Percentiles rank a stretch among this genome's conserved stretches.
phyloP scores from a whole-genome alignment of 2,888 invertebrate species.

The Deilephila porcellus region DNA sequence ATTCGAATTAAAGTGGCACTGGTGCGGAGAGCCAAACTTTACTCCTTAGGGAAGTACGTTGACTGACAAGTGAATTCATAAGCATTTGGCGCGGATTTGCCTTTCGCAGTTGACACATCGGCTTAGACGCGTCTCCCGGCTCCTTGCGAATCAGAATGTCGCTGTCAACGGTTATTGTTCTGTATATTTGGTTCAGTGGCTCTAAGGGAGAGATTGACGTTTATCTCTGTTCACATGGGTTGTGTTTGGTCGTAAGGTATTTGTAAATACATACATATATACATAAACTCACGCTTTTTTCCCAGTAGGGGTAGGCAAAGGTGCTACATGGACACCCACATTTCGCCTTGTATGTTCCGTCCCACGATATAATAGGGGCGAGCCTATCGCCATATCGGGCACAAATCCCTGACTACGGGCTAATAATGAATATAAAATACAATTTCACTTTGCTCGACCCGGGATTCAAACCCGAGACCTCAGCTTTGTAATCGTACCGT shows the following conservation, averaged over 20 bases:
- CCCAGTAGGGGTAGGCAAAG: no score
- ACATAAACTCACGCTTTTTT: no score
- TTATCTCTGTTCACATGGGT: background rate
- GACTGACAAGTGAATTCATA: constrained; percentile 22
- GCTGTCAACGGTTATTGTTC: constrained; percentile 8
- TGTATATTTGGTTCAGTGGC: constrained; percentile 11
- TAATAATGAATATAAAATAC: no score
- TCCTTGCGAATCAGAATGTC: background rate
- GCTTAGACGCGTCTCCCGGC: background rate
- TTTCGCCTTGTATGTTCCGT: no score
- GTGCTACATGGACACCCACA: no score
- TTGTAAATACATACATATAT: no score
- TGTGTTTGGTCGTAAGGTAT: background rate
- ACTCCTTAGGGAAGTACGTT: constrained; percentile 18
- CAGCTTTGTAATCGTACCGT: no score
- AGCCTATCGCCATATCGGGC: no score
- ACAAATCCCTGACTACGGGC: no score
- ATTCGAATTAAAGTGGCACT: constrained; percentile 23
- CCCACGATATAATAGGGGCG: no score
- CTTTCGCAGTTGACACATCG: constrained; percentile 25
- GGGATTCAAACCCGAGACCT: no score
- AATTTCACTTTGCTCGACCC: no score
- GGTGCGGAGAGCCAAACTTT: constrained; percentile 16
- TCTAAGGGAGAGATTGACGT: background rate
- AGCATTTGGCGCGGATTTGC: constrained; percentile 27